A percentile compares a stretch with the other conserved stretches of the same genome.
phyloP scores from a whole-genome alignment of 2,888 invertebrate genomes.

The Tachina lurida region DNA sequence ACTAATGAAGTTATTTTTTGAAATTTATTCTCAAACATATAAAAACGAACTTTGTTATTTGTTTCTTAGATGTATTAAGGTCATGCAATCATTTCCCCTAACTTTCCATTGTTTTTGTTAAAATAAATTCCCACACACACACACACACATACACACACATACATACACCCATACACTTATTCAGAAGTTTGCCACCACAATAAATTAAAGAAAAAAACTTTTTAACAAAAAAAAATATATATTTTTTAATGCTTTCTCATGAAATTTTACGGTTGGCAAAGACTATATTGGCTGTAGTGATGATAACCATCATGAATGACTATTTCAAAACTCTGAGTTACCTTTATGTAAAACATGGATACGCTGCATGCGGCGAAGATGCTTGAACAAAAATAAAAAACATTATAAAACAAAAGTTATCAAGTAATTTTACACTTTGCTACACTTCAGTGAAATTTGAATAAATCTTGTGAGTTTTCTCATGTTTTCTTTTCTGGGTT shows the following conservation, averaged over 20 bases:
- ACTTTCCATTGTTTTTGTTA: constrained; percentile 13
- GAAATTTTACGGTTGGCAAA: constrained; percentile 20
- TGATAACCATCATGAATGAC: constrained; percentile 26
- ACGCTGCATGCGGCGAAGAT: background rate
- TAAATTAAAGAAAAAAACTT: background rate
- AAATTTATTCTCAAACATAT: constrained; percentile 1
- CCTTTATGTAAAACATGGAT: constrained; percentile 8
- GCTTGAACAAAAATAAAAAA: constrained; percentile 28
- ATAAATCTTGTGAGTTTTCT: constrained; percentile 47
- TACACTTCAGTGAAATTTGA: constrained; percentile 65
- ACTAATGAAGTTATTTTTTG: background rate
- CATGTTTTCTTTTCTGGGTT: constrained; percentile 20
- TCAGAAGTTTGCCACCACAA: constrained; percentile 37
- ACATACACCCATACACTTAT: constrained; percentile 24
- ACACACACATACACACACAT: constrained; percentile 20
- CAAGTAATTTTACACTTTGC: constrained; percentile 68
- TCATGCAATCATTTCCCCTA: constrained; percentile 42
- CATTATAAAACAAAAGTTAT: constrained; percentile 36
- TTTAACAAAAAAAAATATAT: background rate
- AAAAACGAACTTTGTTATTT: constrained; percentile 6
- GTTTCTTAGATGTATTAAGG: constrained; percentile 36
- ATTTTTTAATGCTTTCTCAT: constrained; percentile 30
- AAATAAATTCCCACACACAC: constrained; percentile 40
- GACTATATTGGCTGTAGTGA: background rate
- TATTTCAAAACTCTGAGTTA: constrained; percentile 24